Base-by-base conservation (phyloP, 2,113 vertebrate species). In the Hemicordylus capensis region DNA sequence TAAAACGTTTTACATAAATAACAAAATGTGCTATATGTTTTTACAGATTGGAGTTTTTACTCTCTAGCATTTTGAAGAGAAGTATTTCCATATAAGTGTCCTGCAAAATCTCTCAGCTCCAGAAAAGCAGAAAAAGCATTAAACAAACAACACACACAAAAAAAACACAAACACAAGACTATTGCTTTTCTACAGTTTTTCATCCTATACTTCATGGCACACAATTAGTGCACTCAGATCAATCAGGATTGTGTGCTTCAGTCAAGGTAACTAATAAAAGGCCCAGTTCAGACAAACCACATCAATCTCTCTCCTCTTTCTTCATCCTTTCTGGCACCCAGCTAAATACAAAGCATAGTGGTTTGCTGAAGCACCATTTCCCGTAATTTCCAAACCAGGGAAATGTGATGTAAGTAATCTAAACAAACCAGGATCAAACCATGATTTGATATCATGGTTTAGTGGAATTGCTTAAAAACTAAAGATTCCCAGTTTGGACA, bases 141-240 rank as follows among this genome's bases (percentile, higher is more conserved):
- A 20, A 34, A 22, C 22, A 56, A 76, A 56, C 3, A 9, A 4
- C 20, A n/a, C 28, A 15, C n/a, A 48, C 2, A 17, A n/a, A 51
- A 74, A 51, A 14, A 6, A 4, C 11, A n/a, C 28, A 15, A 15
- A 3, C 5, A 28, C 28, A 15, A 61, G 59, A 46, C 24, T 46
- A 46, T 42, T 9, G 4, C 6, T 14, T 78, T 44, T 61, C 39
- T 22, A 31, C 4, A 7, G 8, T 2, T 20, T 46, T 48, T 59
- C 24, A 15, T 31, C 22, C 9, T 11, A 3, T 4, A 11, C 48
- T 48, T 59, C 24, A 28, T 31, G 26, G 2, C 39, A 79, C 61
- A 20, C 6, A 61, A 31, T 4, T 42, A 80, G 3, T 15, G 54
- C 0, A 85, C 42, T 37, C 3, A 28, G 89, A 0, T 0, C n/a